phyloP scores from a whole-genome alignment of 2,113 vertebrate species.

The Nanorana parkeri region DNA sequence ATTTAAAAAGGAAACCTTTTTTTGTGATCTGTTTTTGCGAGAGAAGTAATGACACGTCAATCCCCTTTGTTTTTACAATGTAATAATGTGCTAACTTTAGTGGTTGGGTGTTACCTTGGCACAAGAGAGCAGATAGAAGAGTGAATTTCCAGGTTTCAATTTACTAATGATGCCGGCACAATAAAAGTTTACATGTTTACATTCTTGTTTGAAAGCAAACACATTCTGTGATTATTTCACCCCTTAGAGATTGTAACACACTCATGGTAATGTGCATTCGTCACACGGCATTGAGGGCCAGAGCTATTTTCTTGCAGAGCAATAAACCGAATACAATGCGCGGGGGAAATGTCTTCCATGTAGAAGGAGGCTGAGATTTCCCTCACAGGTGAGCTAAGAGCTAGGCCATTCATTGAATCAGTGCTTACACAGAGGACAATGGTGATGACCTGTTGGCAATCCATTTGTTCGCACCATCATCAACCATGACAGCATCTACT shows the following conservation, averaged over 20 bases:
- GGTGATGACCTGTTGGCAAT: not conserved
- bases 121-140: not conserved
- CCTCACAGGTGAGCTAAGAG: not conserved
- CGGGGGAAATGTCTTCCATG: not conserved
- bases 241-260: conserved; percentile 3
- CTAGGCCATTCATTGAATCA: too few species aligned
- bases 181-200: not conserved
- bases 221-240: not conserved
- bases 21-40: too few species aligned
- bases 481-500: not conserved
- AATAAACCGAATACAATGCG: conserved; percentile 8
- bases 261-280: conserved; percentile 16
- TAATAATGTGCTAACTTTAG: too few species aligned
- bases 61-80: too few species aligned
- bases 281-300: not conserved
- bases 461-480: not conserved
- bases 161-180: not conserved
- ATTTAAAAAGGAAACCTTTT: too few species aligned
- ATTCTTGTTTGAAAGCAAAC: not conserved
- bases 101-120: too few species aligned
- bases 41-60: too few species aligned
- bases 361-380: not conserved
- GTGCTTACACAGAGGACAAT: too few species aligned
- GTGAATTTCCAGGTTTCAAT: not conserved
- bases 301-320: not conserved